These are phyloP conservation scores for Acanthurus tractus DNA, from an alignment of 2,797 vertebrate species.

Conservation along the genomic window DNA sequence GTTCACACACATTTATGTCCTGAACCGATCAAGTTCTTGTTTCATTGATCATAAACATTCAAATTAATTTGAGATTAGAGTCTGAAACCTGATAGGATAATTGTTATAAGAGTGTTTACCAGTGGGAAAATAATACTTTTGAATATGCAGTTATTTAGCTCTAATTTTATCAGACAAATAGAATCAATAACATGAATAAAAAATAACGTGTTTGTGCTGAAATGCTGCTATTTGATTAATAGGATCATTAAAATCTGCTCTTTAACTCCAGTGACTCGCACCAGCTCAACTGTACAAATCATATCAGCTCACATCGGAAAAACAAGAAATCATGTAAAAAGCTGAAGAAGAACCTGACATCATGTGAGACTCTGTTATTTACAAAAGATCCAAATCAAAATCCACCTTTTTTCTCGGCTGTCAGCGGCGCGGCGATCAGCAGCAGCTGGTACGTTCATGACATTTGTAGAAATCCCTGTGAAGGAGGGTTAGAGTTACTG, in stretches of 20 bases:
- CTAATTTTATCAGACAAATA: not conserved
- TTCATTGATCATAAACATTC: not conserved
- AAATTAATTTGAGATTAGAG: not conserved
- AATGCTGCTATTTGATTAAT: not conserved
- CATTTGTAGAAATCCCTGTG: slow-evolving; percentile 59
- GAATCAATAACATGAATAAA: too few species aligned
- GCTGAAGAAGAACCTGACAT: not conserved
- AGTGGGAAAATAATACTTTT: too few species aligned
- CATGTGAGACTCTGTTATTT: not conserved
- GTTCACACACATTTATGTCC: not conserved
- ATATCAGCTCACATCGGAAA: slow-evolving; percentile 19
- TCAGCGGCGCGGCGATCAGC: slow-evolving; percentile 28
- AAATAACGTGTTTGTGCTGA: too few species aligned
- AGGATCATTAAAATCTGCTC: slow-evolving; percentile 10
- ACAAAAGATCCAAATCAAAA: slow-evolving; percentile 10
- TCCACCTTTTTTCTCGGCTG: slow-evolving; percentile 26
- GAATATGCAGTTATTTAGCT: not conserved
- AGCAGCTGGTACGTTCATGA: slow-evolving; percentile 62
- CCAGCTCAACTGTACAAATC: slow-evolving; percentile 18
- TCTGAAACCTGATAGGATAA: not conserved
- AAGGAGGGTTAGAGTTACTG: slow-evolving; percentile 51
- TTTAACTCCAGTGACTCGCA: not conserved
- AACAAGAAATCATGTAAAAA: not conserved
- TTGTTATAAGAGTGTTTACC: too few species aligned
- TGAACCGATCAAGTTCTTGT: not conserved